Percentiles rank a stretch among this genome's conserved stretches.
Evolutionary conservation across 2,113 vertebrate genomes (phyloP).

Genomic region (Xenus cinereus): DNA sequence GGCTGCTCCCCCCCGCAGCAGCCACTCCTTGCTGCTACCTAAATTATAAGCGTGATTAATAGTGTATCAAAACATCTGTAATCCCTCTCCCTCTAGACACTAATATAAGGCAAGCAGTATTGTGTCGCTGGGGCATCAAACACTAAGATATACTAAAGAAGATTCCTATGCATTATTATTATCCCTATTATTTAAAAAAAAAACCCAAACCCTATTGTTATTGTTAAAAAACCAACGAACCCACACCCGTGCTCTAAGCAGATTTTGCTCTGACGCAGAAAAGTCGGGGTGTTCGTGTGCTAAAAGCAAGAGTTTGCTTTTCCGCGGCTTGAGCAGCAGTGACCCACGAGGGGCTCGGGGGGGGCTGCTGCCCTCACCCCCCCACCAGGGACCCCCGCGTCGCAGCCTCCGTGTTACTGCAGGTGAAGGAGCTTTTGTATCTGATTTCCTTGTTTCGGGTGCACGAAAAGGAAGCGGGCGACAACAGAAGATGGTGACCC

Average conservation of each 20-base stretch:
- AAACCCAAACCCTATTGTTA: not conserved
- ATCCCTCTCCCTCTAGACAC: slow-evolving; percentile 42
- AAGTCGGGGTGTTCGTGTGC: not conserved
- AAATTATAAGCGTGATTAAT: slow-evolving; percentile 40
- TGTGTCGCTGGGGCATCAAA: slow-evolving; percentile 56
- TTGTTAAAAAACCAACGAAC: not conserved
- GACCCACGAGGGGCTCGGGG: not conserved
- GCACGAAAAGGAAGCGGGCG: not conserved
- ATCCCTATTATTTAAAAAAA: slow-evolving; percentile 27
- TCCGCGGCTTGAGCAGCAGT: not conserved
- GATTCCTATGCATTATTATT: slow-evolving; percentile 2
- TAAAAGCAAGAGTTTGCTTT: not conserved
- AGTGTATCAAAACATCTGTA: slow-evolving; percentile 44
- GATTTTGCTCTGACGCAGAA: not conserved
- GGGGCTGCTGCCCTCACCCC: not conserved
- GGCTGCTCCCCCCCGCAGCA: not conserved
- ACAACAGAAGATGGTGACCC: not conserved
- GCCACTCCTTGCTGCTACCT: not conserved
- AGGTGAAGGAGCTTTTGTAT: slow-evolving; percentile 51
- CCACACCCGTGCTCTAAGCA: not conserved
- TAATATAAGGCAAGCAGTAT: slow-evolving; percentile 66
- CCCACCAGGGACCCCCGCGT: not conserved
- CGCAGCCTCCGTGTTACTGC: not conserved
- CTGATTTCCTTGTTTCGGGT: slow-evolving; percentile 32
- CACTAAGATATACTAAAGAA: slow-evolving; percentile 35